Base-by-base conservation (phyloP, 2,797 vertebrate genomes). In the Crocidura indochinensis region DNA sequence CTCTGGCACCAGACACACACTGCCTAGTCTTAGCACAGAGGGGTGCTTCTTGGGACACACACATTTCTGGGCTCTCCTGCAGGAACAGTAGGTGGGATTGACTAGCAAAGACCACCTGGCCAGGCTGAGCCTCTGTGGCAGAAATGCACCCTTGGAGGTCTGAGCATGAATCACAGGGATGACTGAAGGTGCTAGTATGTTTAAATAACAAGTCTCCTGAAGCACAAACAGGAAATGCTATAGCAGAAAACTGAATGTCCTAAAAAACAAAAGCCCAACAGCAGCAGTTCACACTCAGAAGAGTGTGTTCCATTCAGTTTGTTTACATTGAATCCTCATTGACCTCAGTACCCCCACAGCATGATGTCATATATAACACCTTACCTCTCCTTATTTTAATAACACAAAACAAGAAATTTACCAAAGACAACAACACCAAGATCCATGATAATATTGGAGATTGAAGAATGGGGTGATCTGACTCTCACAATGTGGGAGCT, bases 351-450 rank as follows among this genome's bases (percentile, higher is more conserved):
- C 49, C 49, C 49, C 49, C 14, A 51, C 49, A 51, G 49, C 38
- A 38, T 75, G 38, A 65, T 77, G 44, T 79, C 47, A 51, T 51
- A 90, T 4, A 38, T 29, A 65, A 65, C 65, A 1, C 62, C 73
- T 75, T 56, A 4, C 15, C 11, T 76, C 31, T 49, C 73, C 56
- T 81, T 64, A 60, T 29, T 24, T 87, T 79, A 65, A 51, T 65
- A 64, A 74, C 27, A 69, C 31, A 19, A 86, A 20, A 72, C 19
- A 84, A 88, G 44, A 24, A 92, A 62, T 67, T 73, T 12, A 84
- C 22, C 84, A 91, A 86, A 68, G 53, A 15, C 64, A 44, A 91
- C 92, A 44, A 91, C 92, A 62, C 31, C 72, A 8, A 26, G 71
- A 62, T 60, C 76, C 44, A 46, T 6, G 47, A 71, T 3, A 62